Evolutionary conservation across 2,888 invertebrate genomes (phyloP).

Genomic region (Agrilus biguttatus): DNA sequence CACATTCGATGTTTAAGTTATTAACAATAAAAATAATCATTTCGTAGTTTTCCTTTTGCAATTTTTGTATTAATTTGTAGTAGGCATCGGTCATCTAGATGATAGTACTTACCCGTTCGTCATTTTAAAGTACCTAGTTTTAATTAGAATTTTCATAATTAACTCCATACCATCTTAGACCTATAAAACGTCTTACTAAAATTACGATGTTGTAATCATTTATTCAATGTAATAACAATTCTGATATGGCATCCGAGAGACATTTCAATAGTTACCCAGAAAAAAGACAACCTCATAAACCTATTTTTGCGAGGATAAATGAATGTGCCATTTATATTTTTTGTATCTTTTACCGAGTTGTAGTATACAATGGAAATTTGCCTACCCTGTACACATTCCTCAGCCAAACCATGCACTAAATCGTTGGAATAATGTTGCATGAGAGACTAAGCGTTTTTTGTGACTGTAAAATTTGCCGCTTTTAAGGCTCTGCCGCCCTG

Average conservation of each 20-base stretch:
- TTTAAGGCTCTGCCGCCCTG: too few relatives aligned
- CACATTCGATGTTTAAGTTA: neutral
- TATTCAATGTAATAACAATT: neutral
- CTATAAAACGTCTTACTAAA: neutral
- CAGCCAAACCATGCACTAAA: too few relatives aligned
- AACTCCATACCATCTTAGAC: neutral
- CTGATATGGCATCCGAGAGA: neutral
- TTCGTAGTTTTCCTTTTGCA: too few relatives aligned
- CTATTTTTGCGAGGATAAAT: too few relatives aligned
- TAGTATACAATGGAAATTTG: too few relatives aligned
- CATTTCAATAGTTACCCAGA: neutral
- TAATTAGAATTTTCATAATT: neutral
- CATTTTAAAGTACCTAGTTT: neutral
- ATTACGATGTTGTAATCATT: neutral
- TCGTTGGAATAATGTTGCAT: too few relatives aligned
- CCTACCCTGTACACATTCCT: too few relatives aligned
- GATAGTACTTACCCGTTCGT: neutral
- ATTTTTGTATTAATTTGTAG: too few relatives aligned
- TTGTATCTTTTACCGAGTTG: too few relatives aligned
- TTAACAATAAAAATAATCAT: neutral
- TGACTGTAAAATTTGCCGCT: too few relatives aligned
- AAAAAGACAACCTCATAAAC: neutral
- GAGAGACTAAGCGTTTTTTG: too few relatives aligned
- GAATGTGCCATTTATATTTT: too few relatives aligned
- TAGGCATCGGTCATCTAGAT: neutral